Evolutionary conservation across 2,797 vertebrate genomes (phyloP).

Genomic region (Sebastes diaconus): DNA sequence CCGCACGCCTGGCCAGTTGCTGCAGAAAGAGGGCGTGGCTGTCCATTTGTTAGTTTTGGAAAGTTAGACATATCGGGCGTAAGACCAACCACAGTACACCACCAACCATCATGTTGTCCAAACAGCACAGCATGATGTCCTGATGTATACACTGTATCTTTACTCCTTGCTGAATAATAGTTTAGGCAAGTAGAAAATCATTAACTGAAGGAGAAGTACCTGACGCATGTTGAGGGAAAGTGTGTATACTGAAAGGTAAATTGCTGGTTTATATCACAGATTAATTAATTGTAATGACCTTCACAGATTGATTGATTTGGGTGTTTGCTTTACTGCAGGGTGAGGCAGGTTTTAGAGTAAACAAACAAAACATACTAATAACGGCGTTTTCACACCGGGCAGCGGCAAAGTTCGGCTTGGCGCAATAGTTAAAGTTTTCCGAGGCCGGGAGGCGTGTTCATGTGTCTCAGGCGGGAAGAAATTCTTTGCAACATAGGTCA

Average conservation of each 20-base stretch:
- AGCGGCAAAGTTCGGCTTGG: too few relatives aligned
- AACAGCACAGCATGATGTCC: not conserved
- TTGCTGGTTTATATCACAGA: not conserved
- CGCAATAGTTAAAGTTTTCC: too few relatives aligned
- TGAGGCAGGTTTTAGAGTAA: not conserved
- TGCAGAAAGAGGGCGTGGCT: not conserved
- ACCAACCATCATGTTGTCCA: not conserved
- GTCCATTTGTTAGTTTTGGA: not conserved
- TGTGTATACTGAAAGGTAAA: not conserved
- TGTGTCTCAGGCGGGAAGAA: too few relatives aligned
- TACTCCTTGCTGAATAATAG: not conserved
- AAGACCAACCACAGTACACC: too few relatives aligned
- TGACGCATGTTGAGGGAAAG: not conserved
- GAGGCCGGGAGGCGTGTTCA: too few relatives aligned
- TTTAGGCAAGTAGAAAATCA: not conserved
- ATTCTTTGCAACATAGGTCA: too few relatives aligned
- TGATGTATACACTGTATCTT: not conserved
- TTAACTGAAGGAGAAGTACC: not conserved
- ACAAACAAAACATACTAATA: not conserved
- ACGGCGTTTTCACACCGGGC: too few relatives aligned
- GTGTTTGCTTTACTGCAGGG: not conserved
- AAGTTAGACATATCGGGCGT: not conserved
- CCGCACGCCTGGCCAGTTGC: not conserved
- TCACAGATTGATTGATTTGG: not conserved
- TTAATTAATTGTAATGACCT: not conserved